Evolutionary conservation across 2,888 invertebrate genomes (phyloP).

Genomic region (Mechanitis messenoides): DNA sequence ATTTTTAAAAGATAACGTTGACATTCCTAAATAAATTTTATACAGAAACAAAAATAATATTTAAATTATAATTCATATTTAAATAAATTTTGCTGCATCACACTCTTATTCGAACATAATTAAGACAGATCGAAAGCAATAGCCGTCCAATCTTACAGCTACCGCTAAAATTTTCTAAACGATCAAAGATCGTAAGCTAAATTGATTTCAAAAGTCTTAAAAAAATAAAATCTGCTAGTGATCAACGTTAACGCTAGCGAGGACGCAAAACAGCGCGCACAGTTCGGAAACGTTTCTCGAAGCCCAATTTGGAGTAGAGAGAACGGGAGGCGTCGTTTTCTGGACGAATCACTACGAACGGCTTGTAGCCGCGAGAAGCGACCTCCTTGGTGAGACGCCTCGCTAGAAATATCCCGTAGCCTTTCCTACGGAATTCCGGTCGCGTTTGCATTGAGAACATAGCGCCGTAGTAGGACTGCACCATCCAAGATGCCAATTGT

Average conservation of each 20-base stretch:
- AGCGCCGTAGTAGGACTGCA: constrained; percentile 92
- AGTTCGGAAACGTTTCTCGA: constrained; percentile 86
- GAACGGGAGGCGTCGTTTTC: constrained; percentile 91
- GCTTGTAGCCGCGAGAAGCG: constrained; percentile 84
- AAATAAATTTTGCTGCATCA: not conserved
- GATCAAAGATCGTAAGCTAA: constrained; percentile 75
- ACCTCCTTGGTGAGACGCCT: constrained; percentile 80
- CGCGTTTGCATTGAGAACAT: constrained; percentile 95
- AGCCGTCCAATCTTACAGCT: constrained; percentile 71
- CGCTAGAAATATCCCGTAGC: constrained; percentile 85
- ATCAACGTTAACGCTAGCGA: constrained; percentile 62
- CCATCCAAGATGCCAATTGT: constrained; percentile 92
- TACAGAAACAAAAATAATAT: no score
- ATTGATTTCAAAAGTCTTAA: constrained; percentile 74
- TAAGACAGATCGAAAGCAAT: constrained; percentile 60
- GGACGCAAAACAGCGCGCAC: constrained; percentile 85
- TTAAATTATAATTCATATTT: no score
- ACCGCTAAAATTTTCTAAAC: constrained; percentile 71
- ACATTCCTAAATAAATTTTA: no score
- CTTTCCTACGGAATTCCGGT: constrained; percentile 83
- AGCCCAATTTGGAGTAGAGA: constrained; percentile 89
- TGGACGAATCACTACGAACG: constrained; percentile 89
- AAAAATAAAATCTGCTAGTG: constrained; percentile 76
- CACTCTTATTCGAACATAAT: constrained; percentile 14
- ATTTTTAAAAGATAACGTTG: no score